These are phyloP conservation scores for Odocoileus virginianus DNA, from an alignment of 2,113 vertebrate species.

Conservation along the genomic window DNA sequence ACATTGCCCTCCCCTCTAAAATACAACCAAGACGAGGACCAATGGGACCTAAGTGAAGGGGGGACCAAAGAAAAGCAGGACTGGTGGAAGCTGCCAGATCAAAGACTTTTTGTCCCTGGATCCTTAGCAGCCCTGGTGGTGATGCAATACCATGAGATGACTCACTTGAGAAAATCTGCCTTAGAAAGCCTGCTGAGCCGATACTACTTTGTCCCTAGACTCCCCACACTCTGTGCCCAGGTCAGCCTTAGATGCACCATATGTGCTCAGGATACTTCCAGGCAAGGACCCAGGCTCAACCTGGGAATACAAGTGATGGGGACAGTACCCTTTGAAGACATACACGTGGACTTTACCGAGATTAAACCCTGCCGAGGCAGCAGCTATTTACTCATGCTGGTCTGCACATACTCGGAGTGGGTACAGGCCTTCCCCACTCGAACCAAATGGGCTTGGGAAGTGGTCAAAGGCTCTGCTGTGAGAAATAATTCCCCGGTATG, in stretches of 20 bases:
- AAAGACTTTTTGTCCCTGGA: not conserved
- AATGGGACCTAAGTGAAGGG: not conserved
- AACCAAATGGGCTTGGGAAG: not conserved
- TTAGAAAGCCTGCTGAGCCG: not conserved
- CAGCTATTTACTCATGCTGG: not conserved
- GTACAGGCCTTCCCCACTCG: not conserved
- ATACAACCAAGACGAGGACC: fast-evolving
- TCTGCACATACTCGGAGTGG: not conserved
- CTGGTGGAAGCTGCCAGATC: not conserved
- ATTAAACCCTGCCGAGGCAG: not conserved
- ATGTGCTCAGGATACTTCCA: not conserved
- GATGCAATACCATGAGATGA: not conserved
- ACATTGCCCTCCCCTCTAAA: not conserved
- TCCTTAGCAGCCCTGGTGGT: not conserved
- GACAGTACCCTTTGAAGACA: not conserved
- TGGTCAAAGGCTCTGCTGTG: not conserved
- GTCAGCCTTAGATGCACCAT: not conserved
- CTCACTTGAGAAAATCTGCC: not conserved
- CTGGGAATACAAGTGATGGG: fast-evolving
- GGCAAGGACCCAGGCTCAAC: not conserved
- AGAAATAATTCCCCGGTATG: not conserved
- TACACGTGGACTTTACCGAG: fast-evolving
- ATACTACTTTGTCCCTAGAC: not conserved
- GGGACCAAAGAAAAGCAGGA: not conserved
- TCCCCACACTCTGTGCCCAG: not conserved